Conservation (phyloP, 1,140 invertebrate species). For the Drosophila parabipectinata region DNA sequence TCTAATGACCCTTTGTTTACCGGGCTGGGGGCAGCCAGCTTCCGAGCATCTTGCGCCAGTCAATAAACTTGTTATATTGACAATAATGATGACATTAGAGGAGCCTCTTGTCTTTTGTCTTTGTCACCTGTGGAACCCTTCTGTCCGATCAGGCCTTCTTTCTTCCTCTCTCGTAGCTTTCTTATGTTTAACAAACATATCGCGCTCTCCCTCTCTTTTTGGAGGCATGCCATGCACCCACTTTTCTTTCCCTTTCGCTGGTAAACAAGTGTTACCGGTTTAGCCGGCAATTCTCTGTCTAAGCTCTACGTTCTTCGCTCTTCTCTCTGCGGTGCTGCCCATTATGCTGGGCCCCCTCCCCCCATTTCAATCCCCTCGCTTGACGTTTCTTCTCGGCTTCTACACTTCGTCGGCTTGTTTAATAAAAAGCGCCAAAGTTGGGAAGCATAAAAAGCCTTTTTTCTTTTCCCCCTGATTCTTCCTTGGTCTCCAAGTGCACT, state of each 20-base stretch:
- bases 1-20: slow-evolving; percentile 60
- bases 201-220: slow-evolving; percentile 6
- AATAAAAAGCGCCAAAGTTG: slow-evolving; percentile 80
- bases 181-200: neutral
- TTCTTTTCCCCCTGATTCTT: slow-evolving; percentile 9
- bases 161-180: slow-evolving; percentile 4
- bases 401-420: slow-evolving; percentile 71
- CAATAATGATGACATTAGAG: slow-evolving; percentile 81
- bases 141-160: slow-evolving; percentile 31
- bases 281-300: slow-evolving; percentile 67
- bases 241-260: slow-evolving; percentile 23
- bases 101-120: slow-evolving; percentile 57
- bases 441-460: slow-evolving; percentile 64
- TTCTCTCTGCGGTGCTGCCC: slow-evolving; percentile 52
- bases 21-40: neutral
- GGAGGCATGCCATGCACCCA: neutral
- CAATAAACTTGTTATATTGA: slow-evolving; percentile 83
- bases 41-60: slow-evolving; percentile 29
- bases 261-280: slow-evolving; percentile 80
- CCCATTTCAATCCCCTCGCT: neutral
- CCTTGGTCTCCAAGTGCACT: neutral
- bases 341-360: slow-evolving; percentile 21
- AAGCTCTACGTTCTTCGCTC: slow-evolving; percentile 48
- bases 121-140: slow-evolving; percentile 66
- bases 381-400: slow-evolving; percentile 20